phyloP scores from a whole-genome alignment of 2,113 vertebrate genomes.

The Sula dactylatra region DNA sequence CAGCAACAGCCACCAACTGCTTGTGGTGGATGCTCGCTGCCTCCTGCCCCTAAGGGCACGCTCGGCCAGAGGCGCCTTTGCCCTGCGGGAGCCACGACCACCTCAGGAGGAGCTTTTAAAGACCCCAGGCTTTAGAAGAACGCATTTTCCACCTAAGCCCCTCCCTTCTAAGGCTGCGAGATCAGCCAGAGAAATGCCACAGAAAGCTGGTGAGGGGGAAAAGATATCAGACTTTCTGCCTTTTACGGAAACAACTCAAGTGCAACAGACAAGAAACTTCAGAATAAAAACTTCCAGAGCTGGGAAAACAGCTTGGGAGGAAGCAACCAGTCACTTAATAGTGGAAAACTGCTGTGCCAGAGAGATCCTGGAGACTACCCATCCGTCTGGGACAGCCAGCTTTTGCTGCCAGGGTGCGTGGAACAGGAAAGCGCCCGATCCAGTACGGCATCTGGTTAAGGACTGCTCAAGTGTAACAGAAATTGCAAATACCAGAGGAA shows the following conservation, averaged over 20 bases:
- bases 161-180: background rate
- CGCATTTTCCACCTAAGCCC: background rate
- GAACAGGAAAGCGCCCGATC: rapidly evolving
- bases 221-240: no score
- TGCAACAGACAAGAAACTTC: background rate
- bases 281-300: background rate
- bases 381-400: no score
- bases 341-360: background rate
- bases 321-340: background rate
- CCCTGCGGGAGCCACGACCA: rapidly evolving
- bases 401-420: rapidly evolving
- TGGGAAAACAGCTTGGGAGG: background rate
- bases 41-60: background rate
- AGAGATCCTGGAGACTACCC: background rate
- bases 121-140: background rate
- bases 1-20: background rate
- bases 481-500: background rate
- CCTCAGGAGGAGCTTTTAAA: background rate
- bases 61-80: no score
- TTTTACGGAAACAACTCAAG: background rate
- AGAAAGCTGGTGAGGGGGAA: no score
- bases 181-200: background rate
- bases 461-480: no score
- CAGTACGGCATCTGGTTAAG: rapidly evolving
- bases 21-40: rapidly evolving